Evolutionary conservation across 2,888 invertebrate genomes (phyloP).

Genomic region (Junonia oenone): DNA sequence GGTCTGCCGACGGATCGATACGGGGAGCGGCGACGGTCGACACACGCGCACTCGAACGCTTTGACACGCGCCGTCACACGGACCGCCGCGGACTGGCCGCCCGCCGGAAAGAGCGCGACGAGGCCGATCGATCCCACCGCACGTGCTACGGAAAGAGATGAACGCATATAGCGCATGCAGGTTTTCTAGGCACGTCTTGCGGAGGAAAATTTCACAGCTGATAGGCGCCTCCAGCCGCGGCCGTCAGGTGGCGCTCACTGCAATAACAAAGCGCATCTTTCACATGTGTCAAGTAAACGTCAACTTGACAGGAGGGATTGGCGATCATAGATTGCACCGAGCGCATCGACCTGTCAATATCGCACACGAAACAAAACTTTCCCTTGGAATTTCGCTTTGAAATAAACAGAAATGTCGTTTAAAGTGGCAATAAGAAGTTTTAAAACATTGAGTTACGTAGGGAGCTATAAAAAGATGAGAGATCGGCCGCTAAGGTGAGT

Average conservation of each 20-base stretch:
- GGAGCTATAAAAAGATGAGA: constrained; percentile 59
- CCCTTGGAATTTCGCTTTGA: background rate
- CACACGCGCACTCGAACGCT: constrained; percentile 63
- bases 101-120: constrained; percentile 58
- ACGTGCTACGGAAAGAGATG: constrained; percentile 67
- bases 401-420: constrained; percentile 49
- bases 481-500: constrained; percentile 60
- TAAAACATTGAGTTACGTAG: constrained; percentile 59
- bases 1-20: constrained; percentile 74
- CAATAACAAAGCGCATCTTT: constrained; percentile 43
- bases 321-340: background rate
- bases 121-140: constrained; percentile 54
- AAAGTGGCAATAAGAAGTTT: constrained; percentile 58
- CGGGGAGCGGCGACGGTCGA: constrained; percentile 41
- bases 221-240: constrained; percentile 45
- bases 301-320: background rate
- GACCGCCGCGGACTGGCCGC: constrained; percentile 46
- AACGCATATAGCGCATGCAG: constrained; percentile 65
- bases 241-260: constrained; percentile 48
- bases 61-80: constrained; percentile 47
- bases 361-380: background rate
- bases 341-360: constrained; percentile 3
- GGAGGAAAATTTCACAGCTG: constrained; percentile 70
- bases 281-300: constrained; percentile 33
- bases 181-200: constrained; percentile 53